Evolutionary conservation across 2,797 vertebrate genomes (phyloP).

Genomic region (Cossypha polioptera): DNA sequence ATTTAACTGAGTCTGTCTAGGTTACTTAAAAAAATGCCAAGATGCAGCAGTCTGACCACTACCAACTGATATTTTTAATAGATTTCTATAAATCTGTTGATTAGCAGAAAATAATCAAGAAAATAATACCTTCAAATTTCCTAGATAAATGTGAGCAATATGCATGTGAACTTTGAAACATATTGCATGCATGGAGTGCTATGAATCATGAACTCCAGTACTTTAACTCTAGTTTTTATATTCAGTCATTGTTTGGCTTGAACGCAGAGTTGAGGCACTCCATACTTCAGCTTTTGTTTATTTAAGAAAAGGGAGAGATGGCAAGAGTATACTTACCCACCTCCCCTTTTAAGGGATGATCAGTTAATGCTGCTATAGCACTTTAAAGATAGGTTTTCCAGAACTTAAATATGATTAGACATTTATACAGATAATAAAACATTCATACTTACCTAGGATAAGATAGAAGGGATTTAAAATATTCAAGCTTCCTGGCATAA

Average conservation of each 20-base stretch:
- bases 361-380: neutral
- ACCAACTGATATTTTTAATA: neutral
- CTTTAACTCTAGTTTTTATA: neutral
- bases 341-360: conserved; percentile 19
- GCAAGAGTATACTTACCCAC: neutral
- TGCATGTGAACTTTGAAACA: neutral
- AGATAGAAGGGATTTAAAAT: conserved; percentile 40
- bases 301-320: conserved; percentile 3
- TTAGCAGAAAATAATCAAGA: neutral
- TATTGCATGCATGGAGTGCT: neutral
- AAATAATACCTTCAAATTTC: neutral
- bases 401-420: conserved; percentile 18
- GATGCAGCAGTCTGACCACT: neutral
- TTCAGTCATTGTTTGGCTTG: neutral
- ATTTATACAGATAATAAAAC: conserved; percentile 40
- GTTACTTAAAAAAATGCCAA: neutral
- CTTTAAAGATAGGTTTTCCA: conserved; percentile 40
- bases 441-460: conserved; percentile 6
- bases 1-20: neutral
- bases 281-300: neutral
- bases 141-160: neutral
- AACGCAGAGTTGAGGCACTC: neutral
- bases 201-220: neutral
- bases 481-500: neutral
- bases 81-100: neutral